Conservation (phyloP, 2,888 invertebrate genomes). For the Leptopilina myrica region DNA sequence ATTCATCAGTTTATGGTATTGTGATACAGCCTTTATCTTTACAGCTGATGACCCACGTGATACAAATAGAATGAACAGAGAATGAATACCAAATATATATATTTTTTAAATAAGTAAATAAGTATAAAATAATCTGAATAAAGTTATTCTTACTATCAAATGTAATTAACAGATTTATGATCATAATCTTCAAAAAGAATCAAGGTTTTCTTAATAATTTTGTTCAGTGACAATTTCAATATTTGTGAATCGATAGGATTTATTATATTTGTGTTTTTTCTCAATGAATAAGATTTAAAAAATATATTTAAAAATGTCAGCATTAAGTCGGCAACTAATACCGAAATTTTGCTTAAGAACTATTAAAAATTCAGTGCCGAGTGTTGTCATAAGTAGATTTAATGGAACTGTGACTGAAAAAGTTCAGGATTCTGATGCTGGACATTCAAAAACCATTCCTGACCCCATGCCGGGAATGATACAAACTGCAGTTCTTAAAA, state of each 20-base stretch:
- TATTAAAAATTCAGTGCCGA: slow-evolving; percentile 47
- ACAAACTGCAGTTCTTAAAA: slow-evolving; percentile 78
- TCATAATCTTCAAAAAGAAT: not conserved
- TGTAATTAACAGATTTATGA: too few relatives aligned
- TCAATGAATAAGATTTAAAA: not conserved
- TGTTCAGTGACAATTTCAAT: not conserved
- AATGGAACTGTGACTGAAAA: slow-evolving; percentile 41
- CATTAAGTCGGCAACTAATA: slow-evolving; percentile 51
- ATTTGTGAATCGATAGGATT: not conserved
- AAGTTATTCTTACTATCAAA: too few relatives aligned
- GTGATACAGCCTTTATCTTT: too few relatives aligned
- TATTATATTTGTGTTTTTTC: not conserved
- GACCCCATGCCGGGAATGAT: slow-evolving; percentile 62
- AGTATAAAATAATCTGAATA: too few relatives aligned
- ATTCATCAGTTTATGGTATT: too few relatives aligned
- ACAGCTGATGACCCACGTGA: too few relatives aligned
- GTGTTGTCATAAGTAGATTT: slow-evolving; percentile 48
- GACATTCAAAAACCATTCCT: slow-evolving; percentile 49
- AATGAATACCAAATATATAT: too few relatives aligned
- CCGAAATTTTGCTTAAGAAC: slow-evolving; percentile 49
- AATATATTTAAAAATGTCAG: slow-evolving; percentile 54
- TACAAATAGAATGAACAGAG: too few relatives aligned
- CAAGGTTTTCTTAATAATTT: not conserved
- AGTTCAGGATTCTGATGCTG: slow-evolving; percentile 41
- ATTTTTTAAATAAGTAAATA: too few relatives aligned